Percentiles rank a stretch among this genome's conserved stretches.
Evolutionary conservation across 2,113 vertebrate genomes (phyloP).

Genomic region (Anolis sagrei): DNA sequence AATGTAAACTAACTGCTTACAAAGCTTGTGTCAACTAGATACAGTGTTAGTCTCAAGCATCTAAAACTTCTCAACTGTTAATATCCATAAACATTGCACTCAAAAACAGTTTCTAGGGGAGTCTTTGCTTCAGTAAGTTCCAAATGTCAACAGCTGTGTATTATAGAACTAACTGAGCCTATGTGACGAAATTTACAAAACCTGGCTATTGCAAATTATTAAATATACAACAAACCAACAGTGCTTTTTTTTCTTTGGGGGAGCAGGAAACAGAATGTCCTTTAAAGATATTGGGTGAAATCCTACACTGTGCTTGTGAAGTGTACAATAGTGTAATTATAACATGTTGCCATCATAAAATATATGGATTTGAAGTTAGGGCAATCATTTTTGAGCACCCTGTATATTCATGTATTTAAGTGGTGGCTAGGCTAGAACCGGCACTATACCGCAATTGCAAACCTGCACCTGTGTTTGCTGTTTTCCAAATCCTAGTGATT

Average conservation of each 20-base stretch:
- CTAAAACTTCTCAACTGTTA: not conserved
- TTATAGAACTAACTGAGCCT: not conserved
- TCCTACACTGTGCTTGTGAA: not conserved
- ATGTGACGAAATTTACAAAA: not conserved
- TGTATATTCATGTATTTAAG: too few relatives aligned
- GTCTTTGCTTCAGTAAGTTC: not conserved
- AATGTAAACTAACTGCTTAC: not conserved
- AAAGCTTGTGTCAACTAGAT: not conserved
- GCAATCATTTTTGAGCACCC: too few relatives aligned
- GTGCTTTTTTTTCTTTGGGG: not conserved
- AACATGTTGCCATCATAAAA: too few relatives aligned
- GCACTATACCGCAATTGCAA: too few relatives aligned
- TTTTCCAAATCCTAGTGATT: too few relatives aligned
- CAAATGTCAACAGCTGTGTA: not conserved
- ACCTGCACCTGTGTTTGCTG: too few relatives aligned
- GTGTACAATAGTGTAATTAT: too few relatives aligned
- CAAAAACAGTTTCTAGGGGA: not conserved
- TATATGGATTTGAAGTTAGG: too few relatives aligned
- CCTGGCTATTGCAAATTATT: not conserved
- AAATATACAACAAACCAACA: slow-evolving; percentile 22
- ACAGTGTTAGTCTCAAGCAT: not conserved
- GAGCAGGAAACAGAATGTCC: too few relatives aligned
- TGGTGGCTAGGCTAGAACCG: too few relatives aligned
- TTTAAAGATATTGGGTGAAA: not conserved
- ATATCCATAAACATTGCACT: not conserved